phyloP scores from a whole-genome alignment of 2,888 invertebrate genomes.

The Linnaemya tessellans region DNA sequence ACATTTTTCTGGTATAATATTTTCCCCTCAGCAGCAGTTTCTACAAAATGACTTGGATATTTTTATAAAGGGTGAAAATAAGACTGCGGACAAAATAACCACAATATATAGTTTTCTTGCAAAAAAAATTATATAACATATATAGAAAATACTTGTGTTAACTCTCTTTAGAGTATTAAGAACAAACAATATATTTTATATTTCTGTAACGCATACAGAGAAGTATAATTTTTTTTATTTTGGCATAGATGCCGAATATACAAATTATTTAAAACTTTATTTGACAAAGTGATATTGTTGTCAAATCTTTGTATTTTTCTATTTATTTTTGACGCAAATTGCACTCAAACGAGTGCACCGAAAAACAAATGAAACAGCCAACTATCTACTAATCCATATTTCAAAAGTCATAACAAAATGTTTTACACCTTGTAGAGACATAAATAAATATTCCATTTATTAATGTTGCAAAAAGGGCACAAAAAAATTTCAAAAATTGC shows the following conservation, averaged over 20 bases:
- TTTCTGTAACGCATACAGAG: too few relatives aligned
- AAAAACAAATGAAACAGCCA: constrained; percentile 53
- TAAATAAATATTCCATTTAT: constrained; percentile 33
- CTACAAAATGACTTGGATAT: too few relatives aligned
- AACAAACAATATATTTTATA: too few relatives aligned
- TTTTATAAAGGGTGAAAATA: too few relatives aligned
- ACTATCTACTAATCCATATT: constrained; percentile 66
- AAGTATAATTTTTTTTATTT: too few relatives aligned
- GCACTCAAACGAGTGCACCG: constrained; percentile 35
- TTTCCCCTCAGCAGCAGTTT: too few relatives aligned
- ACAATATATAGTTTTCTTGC: not conserved
- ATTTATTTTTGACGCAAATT: constrained; percentile 47
- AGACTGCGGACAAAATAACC: too few relatives aligned
- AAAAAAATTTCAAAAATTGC: constrained; percentile 28
- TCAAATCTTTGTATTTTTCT: not conserved
- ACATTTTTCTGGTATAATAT: too few relatives aligned
- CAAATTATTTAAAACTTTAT: constrained; percentile 20
- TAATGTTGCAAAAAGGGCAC: constrained; percentile 5
- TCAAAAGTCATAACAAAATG: constrained; percentile 66
- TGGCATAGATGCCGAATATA: not conserved
- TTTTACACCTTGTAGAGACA: constrained; percentile 69
- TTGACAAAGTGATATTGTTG: constrained; percentile 20
- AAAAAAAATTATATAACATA: not conserved
- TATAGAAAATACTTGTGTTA: too few relatives aligned
- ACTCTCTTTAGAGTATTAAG: too few relatives aligned